phyloP scores from a whole-genome alignment of 2,888 invertebrate genomes.

The Oscheius onirici region DNA sequence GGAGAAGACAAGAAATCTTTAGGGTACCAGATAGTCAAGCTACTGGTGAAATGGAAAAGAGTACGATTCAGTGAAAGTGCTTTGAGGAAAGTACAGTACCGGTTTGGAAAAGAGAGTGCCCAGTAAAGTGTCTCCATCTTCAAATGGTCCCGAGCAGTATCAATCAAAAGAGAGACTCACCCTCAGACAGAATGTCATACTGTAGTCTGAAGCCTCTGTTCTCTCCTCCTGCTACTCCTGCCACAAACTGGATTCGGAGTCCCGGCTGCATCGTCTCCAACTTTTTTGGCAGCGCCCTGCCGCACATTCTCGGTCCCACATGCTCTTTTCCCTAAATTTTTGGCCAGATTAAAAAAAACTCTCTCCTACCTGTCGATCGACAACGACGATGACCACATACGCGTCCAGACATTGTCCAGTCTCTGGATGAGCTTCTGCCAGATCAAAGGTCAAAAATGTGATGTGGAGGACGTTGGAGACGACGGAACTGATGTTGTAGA shows the following conservation, averaged over 20 bases:
- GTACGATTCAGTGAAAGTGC: no score
- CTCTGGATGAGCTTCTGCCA: constrained; percentile 43
- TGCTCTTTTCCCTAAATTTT: constrained; percentile 45
- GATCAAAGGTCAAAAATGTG: constrained; percentile 59
- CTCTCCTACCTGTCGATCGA: constrained; percentile 40
- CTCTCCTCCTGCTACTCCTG: constrained; percentile 26
- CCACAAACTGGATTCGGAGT: constrained; percentile 47
- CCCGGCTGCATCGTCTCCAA: constrained; percentile 58
- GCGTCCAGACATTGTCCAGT: constrained; percentile 66
- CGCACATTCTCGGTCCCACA: constrained; percentile 59
- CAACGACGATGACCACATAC: constrained; percentile 64
- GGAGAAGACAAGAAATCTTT: no score
- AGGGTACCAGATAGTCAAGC: no score
- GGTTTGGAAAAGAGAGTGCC: no score
- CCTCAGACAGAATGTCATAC: constrained; percentile 65
- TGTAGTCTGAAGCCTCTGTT: constrained; percentile 54
- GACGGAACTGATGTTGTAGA: constrained; percentile 56
- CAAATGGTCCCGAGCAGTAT: no score
- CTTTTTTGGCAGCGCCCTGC: constrained; percentile 40
- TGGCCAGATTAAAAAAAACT: no score
- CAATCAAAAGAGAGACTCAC: no score
- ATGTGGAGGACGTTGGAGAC: constrained; percentile 60
- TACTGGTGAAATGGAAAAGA: no score
- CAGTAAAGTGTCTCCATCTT: no score
- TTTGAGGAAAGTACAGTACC: no score